Conservation (phyloP, 1,140 invertebrate species). For the Brachionus angularis region DNA sequence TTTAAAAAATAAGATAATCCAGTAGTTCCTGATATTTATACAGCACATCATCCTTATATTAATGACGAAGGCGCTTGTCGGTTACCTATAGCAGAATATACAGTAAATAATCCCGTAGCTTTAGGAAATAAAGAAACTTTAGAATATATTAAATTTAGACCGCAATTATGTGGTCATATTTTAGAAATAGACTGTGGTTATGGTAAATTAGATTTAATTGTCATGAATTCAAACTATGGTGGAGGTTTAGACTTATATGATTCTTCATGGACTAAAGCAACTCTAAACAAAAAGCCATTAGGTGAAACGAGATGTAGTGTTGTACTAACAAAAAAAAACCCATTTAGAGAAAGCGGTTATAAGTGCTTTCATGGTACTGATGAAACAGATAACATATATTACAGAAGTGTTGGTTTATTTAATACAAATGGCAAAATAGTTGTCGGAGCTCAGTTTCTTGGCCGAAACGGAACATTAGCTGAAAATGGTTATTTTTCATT, state of each 20-base stretch:
- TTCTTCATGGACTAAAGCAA: neutral
- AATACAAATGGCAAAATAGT: constrained; percentile 20
- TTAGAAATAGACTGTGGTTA: constrained; percentile 19
- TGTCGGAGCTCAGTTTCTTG: neutral
- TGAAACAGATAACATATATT: constrained; percentile 30
- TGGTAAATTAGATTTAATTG: constrained; percentile 9
- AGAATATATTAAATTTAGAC: constrained; percentile 32
- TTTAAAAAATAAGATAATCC: too few species aligned
- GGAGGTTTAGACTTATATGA: constrained; percentile 26
- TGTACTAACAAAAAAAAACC: constrained; percentile 20
- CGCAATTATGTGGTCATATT: constrained; percentile 35
- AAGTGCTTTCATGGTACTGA: constrained; percentile 26
- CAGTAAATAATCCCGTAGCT: constrained; percentile 12
- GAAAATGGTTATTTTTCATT: constrained; percentile 39
- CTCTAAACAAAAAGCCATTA: constrained; percentile 15
- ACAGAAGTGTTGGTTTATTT: constrained; percentile 11
- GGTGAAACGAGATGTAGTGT: neutral
- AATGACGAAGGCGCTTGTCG: constrained; percentile 20
- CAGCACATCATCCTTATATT: neutral
- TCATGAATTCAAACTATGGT: constrained; percentile 30
- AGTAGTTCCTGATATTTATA: neutral
- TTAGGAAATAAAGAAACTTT: constrained; percentile 25
- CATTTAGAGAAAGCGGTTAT: constrained; percentile 1
- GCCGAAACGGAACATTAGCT: neutral
- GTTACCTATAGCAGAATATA: neutral